Evolutionary conservation across 2,888 invertebrate species (phyloP), one percentile per base, ranked within the genome.

Genomic region (Orthosia incerta): DNA sequence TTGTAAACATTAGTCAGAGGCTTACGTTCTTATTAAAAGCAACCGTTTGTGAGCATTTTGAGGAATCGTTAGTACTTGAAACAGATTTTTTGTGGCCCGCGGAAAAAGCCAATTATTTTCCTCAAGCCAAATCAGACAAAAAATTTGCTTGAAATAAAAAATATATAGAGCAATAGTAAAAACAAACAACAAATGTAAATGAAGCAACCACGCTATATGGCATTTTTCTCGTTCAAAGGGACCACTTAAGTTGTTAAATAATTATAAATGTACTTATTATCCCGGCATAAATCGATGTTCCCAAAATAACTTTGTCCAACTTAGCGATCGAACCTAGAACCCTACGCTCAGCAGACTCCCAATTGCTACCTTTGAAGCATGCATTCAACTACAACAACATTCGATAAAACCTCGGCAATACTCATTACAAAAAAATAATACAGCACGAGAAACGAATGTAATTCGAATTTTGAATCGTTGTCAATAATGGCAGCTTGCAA

Each of bases 1-100:
- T 73, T 74, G 56, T 69, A 59, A 60, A 66, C 62, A 81, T 73
- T 73, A 73, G 39, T 77, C 69, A 60, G 55, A n/a, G 46, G 39
- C 31, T 73, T 16, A 59, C 63, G 23, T 57, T 60, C 5, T 73
- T 81, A 57, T 66, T 67, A 67, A 39, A 73, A 66, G 20, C 20
- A 46, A 45, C n/a, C 18, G 12, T 53, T 56, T 55, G 16, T 26
- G n/a, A 45, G 51, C 18, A 11, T 53, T 69, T 31, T 1, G 23
- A 11, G 18, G 51, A 26, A 20, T 50, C 26, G n/a, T 15, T 26
- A 23, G 60, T 4, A 64, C 26, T 67, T 23, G 15, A 18, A 20
- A 23, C 16, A 16, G n/a, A 26, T 16, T 20, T 23, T 26, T 26
- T 45, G 11, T n/a, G 13, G 3, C 16, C 26, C 45, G 23, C 11